Percentiles rank a stretch among this genome's conserved stretches.
These are phyloP conservation scores for Drosophila kokeensis DNA, from an alignment of 2,888 invertebrate species.

Conservation along the genomic window DNA sequence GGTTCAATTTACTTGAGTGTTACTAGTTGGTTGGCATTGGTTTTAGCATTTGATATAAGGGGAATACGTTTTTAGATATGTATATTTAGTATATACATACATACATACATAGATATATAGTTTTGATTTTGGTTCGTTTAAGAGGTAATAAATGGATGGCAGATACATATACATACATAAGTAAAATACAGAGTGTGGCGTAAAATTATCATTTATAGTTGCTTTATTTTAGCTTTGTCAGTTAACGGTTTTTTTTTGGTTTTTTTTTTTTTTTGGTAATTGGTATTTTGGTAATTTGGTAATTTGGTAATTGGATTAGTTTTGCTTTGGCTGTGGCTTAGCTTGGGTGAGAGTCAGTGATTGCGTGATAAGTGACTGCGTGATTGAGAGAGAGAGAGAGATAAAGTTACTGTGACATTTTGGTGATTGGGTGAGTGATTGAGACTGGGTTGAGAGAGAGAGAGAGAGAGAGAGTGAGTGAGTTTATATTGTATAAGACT, in stretches of 20 bases:
- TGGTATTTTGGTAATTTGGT: conserved; percentile 15
- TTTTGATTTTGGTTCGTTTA: conserved; percentile 24
- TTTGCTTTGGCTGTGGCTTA: conserved; percentile 50
- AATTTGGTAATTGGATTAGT: conserved; percentile 38
- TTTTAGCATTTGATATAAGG: conserved; percentile 33
- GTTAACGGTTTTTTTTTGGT: conserved; percentile 37
- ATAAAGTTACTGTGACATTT: conserved; percentile 53
- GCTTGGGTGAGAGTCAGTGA: conserved; percentile 63
- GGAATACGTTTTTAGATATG: conserved; percentile 23
- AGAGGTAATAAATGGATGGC: conserved; percentile 25
- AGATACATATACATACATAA: conserved; percentile 63
- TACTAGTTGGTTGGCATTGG: conserved; percentile 31
- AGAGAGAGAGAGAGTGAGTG: conserved; percentile 56
- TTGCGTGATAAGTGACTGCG: conserved; percentile 65
- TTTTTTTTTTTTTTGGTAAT: conserved; percentile 16
- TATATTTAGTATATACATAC: conserved; percentile 13
- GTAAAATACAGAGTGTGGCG: conserved; percentile 60
- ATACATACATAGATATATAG: conserved; percentile 26
- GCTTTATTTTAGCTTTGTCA: conserved; percentile 63
- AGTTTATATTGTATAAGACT: conserved; percentile 52
- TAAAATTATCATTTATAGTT: conserved; percentile 60
- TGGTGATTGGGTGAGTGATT: conserved; percentile 55
- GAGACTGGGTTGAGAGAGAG: conserved; percentile 35
- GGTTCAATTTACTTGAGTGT: conserved; percentile 44
- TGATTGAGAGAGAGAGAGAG: conserved; percentile 70